These are phyloP conservation scores for Aix galericulata DNA, from an alignment of 2,113 vertebrate genomes.

Conservation along the genomic window DNA sequence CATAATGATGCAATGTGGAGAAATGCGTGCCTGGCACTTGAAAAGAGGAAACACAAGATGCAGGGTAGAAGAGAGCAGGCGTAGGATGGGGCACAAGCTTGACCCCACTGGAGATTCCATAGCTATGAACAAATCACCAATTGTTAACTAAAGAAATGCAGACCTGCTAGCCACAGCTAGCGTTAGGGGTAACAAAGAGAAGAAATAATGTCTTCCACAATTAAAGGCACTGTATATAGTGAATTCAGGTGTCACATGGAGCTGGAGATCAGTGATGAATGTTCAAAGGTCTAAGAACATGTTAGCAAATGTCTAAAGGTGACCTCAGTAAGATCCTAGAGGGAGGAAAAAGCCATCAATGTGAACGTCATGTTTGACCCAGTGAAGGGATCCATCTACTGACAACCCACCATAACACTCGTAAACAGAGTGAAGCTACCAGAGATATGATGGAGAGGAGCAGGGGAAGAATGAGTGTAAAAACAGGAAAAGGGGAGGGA, in stretches of 20 bases:
- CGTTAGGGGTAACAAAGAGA: not conserved
- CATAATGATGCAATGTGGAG: not conserved
- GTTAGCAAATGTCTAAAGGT: not conserved
- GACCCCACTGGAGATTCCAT: not conserved
- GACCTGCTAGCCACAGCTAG: too few species aligned
- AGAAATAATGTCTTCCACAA: not conserved
- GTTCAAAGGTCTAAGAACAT: not conserved
- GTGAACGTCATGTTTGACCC: not conserved
- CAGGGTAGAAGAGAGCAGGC: not conserved
- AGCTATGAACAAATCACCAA: not conserved
- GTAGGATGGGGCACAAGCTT: not conserved
- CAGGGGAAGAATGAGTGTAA: not conserved
- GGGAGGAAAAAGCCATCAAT: not conserved
- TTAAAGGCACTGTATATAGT: not conserved
- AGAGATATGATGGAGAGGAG: not conserved
- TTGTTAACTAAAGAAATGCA: not conserved
- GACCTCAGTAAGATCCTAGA: not conserved
- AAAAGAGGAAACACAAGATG: not conserved
- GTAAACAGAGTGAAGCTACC: not conserved
- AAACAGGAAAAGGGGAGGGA: not conserved
- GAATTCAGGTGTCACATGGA: not conserved
- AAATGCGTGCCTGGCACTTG: not conserved
- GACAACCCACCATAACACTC: not conserved
- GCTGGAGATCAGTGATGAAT: not conserved
- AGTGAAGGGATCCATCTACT: not conserved